Base-by-base conservation (phyloP, 2,797 vertebrate genomes). In the Paedocypris micromegethes region DNA sequence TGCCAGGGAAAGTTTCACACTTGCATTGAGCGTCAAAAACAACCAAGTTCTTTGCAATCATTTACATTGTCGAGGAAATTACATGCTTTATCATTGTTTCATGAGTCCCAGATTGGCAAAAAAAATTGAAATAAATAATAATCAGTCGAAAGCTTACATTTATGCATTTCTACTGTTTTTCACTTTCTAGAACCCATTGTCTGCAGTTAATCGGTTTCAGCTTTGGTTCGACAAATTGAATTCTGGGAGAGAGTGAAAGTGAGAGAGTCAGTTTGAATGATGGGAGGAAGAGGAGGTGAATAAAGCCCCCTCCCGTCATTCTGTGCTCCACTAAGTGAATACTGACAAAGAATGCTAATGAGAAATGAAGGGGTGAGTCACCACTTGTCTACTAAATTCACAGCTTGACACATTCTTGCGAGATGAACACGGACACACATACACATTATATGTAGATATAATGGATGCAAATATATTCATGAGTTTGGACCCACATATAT, bases 311-410 rank as follows among this genome's bases (percentile, higher is more conserved):
- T 57, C 59, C 68, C 61, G 49, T 58, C 58, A 40, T 59, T 38
- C 42, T 58, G 49, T 66, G 51, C 56, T 43, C 64, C 54, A 48
- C 68, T 75, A 67, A 65, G 57, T 70, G 58, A 63, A 52, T 58
- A 72, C 56, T 63, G 66, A 58, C 58, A 46, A 37, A 40, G 70
- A 75, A 71, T 64, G 56, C 66, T 63, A 68, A 68, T 72, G 51
- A 61, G 62, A 23, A 49, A 66, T 49, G 71, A 72, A 66, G 71
- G 48, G 60, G 73, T 72, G 71, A 71, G 73, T 75, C 72, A 75
- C 72, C 4, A 8, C 60, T 70, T 5, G n/a, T 63, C 55, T 44
- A 68, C 43, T 61, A 62, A 61, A 70, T 23, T 23, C 23, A 23
- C 23, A 23, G 23, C 23, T 23, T 23, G 23, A 62, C 70, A 66